Conservation (phyloP, 2,888 invertebrate genomes). For the Criorhina ranunculi region DNA sequence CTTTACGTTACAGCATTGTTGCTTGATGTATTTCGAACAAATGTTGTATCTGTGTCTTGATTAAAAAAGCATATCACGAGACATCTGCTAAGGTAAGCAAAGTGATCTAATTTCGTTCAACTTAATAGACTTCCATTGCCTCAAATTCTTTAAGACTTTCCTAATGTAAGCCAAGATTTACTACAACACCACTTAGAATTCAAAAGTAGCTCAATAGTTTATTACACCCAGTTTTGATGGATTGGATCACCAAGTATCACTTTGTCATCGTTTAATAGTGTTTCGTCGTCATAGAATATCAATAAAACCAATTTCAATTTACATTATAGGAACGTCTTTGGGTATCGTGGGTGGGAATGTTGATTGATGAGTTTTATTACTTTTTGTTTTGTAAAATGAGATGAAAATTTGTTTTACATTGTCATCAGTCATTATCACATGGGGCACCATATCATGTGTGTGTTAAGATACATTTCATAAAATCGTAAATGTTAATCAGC, state of each 20-base stretch:
- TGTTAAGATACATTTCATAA: no score
- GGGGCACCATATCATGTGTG: no score
- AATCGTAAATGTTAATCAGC: no score
- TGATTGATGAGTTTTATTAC: neutral
- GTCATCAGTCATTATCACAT: neutral
- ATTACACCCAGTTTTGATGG: neutral
- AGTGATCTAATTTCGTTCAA: no score
- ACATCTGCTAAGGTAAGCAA: no score
- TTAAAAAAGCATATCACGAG: no score
- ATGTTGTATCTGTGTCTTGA: no score
- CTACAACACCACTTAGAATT: neutral
- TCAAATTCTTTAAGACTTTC: no score
- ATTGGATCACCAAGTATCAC: neutral
- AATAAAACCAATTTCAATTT: constrained; percentile 6
- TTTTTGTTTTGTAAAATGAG: neutral
- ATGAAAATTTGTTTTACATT: neutral
- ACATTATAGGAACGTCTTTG: neutral
- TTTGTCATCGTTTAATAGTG: constrained; percentile 18
- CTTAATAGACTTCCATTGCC: no score
- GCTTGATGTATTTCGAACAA: no score
- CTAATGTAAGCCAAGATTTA: neutral
- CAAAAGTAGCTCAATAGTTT: neutral
- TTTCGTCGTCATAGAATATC: neutral
- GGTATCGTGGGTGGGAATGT: neutral
- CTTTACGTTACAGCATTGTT: no score